Base-by-base conservation (phyloP, 1,140 invertebrate genomes). In the Atopsyche davidsoni region DNA sequence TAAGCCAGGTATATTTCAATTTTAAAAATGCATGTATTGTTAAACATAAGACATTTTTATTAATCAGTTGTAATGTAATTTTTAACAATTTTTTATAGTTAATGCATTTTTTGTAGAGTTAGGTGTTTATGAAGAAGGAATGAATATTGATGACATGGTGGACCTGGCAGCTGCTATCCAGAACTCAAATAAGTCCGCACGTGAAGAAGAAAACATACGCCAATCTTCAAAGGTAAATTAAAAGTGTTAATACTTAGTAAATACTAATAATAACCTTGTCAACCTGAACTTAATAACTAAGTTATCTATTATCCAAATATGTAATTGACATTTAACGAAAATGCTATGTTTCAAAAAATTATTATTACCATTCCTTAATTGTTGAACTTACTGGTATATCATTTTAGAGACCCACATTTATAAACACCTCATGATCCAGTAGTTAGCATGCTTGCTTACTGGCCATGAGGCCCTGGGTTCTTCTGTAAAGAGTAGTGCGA, bases 131-230 rank as follows among this genome's bases (percentile, higher is more conserved):
- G 70, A 73, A 59, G 66, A 66, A 45, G 67, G 70, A 55, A 63
- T 73, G 36, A 64, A 60, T 45, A 68, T 68, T 59, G 64, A 71
- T 51, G 70, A 73, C 58, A 73, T 73, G 69, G 47, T 49, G 34
- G 66, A 73, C 59, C 53, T 73, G 23, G 46, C 72, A n/a, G 67
- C 64, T 56, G 70, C 67, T 28, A 61, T 73, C 18, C 65, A 65
- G 40, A 67, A 69, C 63, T 73, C 70, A 14, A 65, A 69, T 56
- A 53, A 58, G 19, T 65, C 64, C 23, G 62, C 59, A 40, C 60
- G 64, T 52, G 60, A 67, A 45, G 65, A 71, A 28, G 64, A 70
- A 38, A 21, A 59, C 18, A 21, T 31, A 9, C 17, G 53, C 23
- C 46, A 55, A 23, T 31, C 50, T 1, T 22, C 34, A 38, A 43